Evolutionary conservation across 2,888 invertebrate species (phyloP), one percentile per base, ranked within the genome.

Genomic region (Buathra laborator): DNA sequence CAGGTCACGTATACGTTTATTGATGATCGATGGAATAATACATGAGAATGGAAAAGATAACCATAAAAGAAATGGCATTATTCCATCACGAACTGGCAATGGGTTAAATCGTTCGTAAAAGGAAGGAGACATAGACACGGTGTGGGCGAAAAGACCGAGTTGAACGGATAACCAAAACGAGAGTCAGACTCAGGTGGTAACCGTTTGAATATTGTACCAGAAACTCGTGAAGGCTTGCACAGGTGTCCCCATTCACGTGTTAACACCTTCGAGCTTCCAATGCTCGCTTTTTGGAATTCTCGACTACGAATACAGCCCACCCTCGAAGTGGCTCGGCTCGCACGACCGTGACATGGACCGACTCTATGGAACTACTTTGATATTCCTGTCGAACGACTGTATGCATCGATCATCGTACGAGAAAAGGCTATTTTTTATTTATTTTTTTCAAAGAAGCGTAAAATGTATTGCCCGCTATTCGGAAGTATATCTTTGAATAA

Each of bases 201-300:
- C 66, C 68, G 70, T 76, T 79, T 66, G 74, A 79, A 82, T 51
- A 75, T 66, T 70, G 51, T 79, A 59, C 78, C 70, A 46, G n/a
- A 32, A 80, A 78, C 59, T 53, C 44, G 59, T 24, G 59, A 19
- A 79, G 32, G 77, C 67, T 81, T 83, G 64, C 84, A 75, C 86
- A 71, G 83, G 76, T 75, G 77, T 72, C 46, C 72, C 82, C 77
- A 82, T 87, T 84, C 82, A 82, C 76, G 71, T 77, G 82, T 84
- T 84, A 82, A 77, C 81, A 84, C 77, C 62, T 74, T 82, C 64
- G 79, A 46, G n/a, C 79, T 71, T 71, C 14, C 46, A 48, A 48
- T 56, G 44, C 56, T 68, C 53, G 59, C 74, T 70, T 80, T 66
- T 59, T 56, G 44, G 66, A 78, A 78, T 68, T 72, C 67, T 76